Conservation (phyloP, 2,888 invertebrate genomes). For the Protodeltote pygarga region DNA sequence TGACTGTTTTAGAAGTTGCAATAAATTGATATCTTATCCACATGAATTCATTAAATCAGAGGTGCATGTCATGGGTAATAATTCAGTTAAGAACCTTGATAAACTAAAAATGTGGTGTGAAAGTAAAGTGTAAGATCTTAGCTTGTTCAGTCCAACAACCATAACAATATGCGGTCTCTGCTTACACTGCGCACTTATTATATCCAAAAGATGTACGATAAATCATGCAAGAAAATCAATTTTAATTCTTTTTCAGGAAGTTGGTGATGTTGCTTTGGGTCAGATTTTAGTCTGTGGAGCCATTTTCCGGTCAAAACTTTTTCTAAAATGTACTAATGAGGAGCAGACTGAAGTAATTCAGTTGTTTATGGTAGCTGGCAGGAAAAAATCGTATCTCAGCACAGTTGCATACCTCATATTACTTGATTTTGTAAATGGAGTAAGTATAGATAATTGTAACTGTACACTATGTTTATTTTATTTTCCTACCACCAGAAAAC, state of each 20-base stretch:
- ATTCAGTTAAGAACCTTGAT: no score
- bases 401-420: constrained; percentile 88
- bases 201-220: no score
- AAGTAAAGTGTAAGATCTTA: no score
- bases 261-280: constrained; percentile 90
- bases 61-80: no score
- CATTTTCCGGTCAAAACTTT: constrained; percentile 88
- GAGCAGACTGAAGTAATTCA: constrained; percentile 74
- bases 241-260: constrained; percentile 85
- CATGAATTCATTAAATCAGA: no score
- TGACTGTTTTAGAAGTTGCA: no score
- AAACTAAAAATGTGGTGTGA: no score
- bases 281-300: constrained; percentile 91
- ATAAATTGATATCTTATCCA: no score
- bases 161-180: no score
- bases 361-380: constrained; percentile 83
- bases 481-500: neutral
- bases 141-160: no score
- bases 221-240: no score
- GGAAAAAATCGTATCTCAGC: constrained; percentile 88
- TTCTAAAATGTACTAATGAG: constrained; percentile 80
- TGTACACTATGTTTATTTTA: neutral
- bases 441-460: constrained; percentile 58
- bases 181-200: no score
- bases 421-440: constrained; percentile 86